Conservation (phyloP, 2,797 vertebrate genomes). For the Peromyscus eremicus region DNA sequence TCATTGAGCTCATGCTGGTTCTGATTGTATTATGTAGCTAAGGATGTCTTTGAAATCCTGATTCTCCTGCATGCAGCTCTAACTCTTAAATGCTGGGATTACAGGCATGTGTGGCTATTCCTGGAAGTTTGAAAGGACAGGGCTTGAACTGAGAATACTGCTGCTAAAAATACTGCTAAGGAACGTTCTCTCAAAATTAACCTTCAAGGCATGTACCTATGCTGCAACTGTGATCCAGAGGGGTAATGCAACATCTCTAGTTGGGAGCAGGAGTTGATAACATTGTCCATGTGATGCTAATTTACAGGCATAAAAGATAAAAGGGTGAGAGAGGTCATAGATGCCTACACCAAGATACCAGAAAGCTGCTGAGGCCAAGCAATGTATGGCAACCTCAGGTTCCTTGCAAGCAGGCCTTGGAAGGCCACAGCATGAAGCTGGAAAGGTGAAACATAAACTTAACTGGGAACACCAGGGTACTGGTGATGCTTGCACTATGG, state of each 20-base stretch:
- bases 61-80: neutral
- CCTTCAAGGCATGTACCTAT: neutral
- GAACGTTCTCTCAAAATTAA: neutral
- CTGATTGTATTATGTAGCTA: neutral
- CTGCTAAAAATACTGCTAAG: neutral
- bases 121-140: neutral
- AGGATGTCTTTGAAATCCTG: neutral
- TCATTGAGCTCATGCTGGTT: neutral
- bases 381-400: neutral
- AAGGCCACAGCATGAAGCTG: neutral
- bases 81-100: neutral
- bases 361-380: too few relatives aligned
- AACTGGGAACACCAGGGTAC: neutral
- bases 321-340: too few relatives aligned
- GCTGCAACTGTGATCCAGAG: neutral
- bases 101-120: neutral
- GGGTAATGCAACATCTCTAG: neutral
- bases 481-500: too few relatives aligned
- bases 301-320: too few relatives aligned
- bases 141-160: neutral
- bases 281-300: neutral
- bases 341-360: neutral
- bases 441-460: neutral
- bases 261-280: neutral
- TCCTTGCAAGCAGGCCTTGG: neutral